Base-by-base conservation (phyloP, 1,140 invertebrate species). In the Euwallacea fornicatus region DNA sequence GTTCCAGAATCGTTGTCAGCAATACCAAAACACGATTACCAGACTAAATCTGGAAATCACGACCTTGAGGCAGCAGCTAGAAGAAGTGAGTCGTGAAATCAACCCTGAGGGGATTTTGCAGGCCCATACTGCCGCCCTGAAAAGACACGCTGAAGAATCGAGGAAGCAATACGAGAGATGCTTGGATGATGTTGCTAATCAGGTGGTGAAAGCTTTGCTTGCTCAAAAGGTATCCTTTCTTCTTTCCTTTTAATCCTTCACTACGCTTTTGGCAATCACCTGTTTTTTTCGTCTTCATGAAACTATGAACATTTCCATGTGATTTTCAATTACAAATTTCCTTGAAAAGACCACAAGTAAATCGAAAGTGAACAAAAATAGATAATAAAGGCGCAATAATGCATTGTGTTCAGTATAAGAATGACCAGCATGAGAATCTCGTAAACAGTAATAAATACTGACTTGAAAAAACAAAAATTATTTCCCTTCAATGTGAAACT, bases 131-230 rank as follows among this genome's bases (percentile, higher is more conserved):
- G 64, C 76, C 78, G 76, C 83, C 77, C 47, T 83, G 76, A 59
- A 81, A 76, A 64, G 69, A 87, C 87, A 81, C 78, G 88, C 77
- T 73, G 90, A 76, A 82, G 88, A 82, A 83, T 86, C 82, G 76
- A 91, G 83, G 84, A 90, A 85, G 68, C 89, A 91, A 75, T 92
- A 91, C 79, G 91, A 92, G 79, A 85, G 87, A 73, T 92, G 90
- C 78, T 80, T 92, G 44, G 91, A 92, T 80, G 90, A 92, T 79
- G 90, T 92, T 15, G 90, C 90, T 66, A 90, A 90, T 81, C 89
- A 92, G 80, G 90, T 93, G 73, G 91, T 94, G 53, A 87, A 91
- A 74, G 92, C 92, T 21, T 83, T 94, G 46, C 86, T 94, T 66
- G 88, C 90, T 16, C 93, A 94, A 85, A 94, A 93, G 88, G 93